Base-by-base conservation (phyloP, 2,888 invertebrate genomes). In the Ephialtes manifestator region DNA sequence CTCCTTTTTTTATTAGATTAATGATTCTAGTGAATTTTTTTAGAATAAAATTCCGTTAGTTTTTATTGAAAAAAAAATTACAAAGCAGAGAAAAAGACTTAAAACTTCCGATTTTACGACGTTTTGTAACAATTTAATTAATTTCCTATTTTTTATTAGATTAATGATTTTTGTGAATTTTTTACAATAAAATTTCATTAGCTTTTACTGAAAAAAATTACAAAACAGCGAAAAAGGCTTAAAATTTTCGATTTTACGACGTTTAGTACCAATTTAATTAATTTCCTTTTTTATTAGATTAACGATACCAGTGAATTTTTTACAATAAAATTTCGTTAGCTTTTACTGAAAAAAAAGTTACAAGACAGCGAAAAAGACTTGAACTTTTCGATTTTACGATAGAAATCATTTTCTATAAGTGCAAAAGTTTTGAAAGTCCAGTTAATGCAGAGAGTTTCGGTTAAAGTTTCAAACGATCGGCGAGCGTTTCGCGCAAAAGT, bases 401-500 rank as follows among this genome's bases (percentile, higher is more conserved):
- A 5, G 53, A 39, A 55, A 39, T 10, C 1, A 2, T 39, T 43
- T 39, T n/a, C 24, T 18, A 24, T 39, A 58, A 58, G 5, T 43
- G 20, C 28, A 39, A 31, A 60, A 80, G 58, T 84, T 76, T 76
- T 18, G 65, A 24, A 58, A 67, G 48, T 58, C 11, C 18, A 75
- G 76, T 72, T 48, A 28, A 43, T 58, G 28, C 48, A 35, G 67
- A 20, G 75, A 76, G 75, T 79, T 75, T 72, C 46, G 72, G 53
- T 68, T 18, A 84, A 84, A 84, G 60, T 77, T 81, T 68, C 60
- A 11, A 51, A 53, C 43, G 53, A 53, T 18, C 43, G 35, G 68
- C 18, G 58, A 60, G 13, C 39, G 46, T 55, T 65, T 39, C 63
- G 67, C 10, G 39, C 10, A 10, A 39, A 10, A 70, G 74, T 53